phyloP scores from a whole-genome alignment of 1,140 invertebrate species.

The Subanguina moxae region DNA sequence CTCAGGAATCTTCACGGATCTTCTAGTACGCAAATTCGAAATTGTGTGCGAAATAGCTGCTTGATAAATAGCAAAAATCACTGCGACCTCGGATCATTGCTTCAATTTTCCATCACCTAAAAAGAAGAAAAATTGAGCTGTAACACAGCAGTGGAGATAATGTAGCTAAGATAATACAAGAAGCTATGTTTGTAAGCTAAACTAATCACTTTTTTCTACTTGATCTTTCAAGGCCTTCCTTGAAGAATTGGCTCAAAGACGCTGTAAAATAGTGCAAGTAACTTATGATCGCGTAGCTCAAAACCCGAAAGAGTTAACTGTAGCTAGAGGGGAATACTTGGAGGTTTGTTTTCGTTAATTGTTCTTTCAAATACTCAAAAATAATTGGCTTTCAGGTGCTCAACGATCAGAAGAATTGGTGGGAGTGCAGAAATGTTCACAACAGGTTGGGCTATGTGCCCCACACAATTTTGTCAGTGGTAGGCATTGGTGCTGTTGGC shows the following conservation, averaged over 20 bases:
- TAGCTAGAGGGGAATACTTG: constrained; percentile 86
- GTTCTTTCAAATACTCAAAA: constrained; percentile 14
- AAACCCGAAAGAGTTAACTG: constrained; percentile 94
- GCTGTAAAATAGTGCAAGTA: constrained; percentile 69
- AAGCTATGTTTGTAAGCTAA: no score
- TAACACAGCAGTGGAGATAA: no score
- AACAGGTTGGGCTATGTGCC: constrained; percentile 74
- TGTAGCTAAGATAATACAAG: no score
- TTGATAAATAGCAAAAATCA: no score
- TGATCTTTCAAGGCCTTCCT: no score
- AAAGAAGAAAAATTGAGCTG: no score
- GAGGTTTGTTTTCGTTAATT: constrained; percentile 68
- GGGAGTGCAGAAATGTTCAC: constrained; percentile 81
- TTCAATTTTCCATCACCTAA: no score
- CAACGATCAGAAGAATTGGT: constrained; percentile 94
- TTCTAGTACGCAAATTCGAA: no score
- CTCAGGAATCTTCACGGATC: no score
- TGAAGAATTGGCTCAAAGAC: constrained; percentile 39
- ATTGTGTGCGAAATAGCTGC: no score
- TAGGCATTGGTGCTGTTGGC: constrained; percentile 19
- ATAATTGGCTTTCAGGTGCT: constrained; percentile 73
- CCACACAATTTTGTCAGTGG: constrained; percentile 79
- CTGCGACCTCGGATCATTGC: no score
- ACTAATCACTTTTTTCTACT: no score
- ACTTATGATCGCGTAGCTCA: constrained; percentile 91